A percentile compares a stretch with the other conserved stretches of the same genome.
Evolutionary conservation across 2,888 invertebrate genomes (phyloP).

Genomic region (Agrypnus murinus): DNA sequence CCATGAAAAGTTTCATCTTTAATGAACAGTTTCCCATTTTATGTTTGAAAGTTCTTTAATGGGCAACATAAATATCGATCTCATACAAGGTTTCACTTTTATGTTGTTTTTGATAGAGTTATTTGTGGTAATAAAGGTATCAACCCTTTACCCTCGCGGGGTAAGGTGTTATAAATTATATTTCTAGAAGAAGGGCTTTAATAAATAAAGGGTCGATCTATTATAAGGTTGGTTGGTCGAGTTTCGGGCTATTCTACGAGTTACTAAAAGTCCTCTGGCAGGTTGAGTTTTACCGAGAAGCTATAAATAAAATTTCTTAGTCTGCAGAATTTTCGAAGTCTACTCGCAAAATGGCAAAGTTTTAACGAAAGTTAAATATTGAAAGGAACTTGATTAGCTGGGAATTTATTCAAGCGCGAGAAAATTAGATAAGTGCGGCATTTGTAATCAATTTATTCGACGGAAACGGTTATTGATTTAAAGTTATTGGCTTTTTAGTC

Average conservation of each 20-base stretch:
- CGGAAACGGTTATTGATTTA: conserved; percentile 54
- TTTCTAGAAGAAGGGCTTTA: conserved; percentile 17
- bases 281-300: conserved; percentile 15
- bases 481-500: conserved; percentile 50
- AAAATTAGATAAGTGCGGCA: conserved; percentile 58
- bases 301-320: conserved; percentile 51
- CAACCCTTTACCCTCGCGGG: conserved; percentile 15
- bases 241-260: conserved; percentile 12
- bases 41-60: background rate
- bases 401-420: conserved; percentile 57
- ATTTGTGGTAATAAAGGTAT: conserved; percentile 26
- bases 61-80: conserved; percentile 6
- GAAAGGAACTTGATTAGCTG: conserved; percentile 58
- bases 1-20: too few relatives aligned
- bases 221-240: conserved; percentile 6
- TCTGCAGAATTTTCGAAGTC: conserved; percentile 46
- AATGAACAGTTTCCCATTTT: too few relatives aligned
- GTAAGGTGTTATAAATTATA: conserved; percentile 25
- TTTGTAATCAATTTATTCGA: conserved; percentile 57
- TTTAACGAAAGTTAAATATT: conserved; percentile 59
- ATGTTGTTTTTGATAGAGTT: conserved; percentile 25
- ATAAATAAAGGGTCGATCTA: conserved; percentile 16
- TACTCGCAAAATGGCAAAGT: conserved; percentile 50
- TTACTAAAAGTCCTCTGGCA: conserved; percentile 12
- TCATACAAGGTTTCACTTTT: background rate